phyloP scores from a whole-genome alignment of 64 coral and sea anemone species.

The Dendrophyllia cribrosa region DNA sequence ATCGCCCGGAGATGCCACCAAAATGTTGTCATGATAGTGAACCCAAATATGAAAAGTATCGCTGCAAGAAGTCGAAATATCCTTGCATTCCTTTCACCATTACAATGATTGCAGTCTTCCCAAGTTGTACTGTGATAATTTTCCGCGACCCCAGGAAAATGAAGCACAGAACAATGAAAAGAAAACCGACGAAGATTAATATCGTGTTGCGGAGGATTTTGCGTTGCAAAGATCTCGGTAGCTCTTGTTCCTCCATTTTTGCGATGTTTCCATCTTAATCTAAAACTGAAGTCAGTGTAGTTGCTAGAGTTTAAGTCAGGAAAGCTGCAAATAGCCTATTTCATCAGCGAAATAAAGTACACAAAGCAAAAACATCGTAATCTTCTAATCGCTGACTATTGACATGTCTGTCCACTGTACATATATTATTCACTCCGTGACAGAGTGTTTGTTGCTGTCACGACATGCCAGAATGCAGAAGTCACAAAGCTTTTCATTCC shows the following conservation, averaged over 20 bases:
- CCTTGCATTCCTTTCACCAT: not conserved
- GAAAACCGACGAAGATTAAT: conserved; percentile 15
- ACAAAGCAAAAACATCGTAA: not conserved
- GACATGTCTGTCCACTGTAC: not conserved
- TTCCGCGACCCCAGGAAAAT: conserved; percentile 37
- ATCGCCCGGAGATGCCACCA: conserved; percentile 11
- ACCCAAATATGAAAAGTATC: conserved; percentile 17
- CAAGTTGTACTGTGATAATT: not conserved
- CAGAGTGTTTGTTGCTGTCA: not conserved
- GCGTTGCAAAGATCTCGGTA: not conserved
- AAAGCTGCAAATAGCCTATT: not conserved
- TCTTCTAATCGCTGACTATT: not conserved
- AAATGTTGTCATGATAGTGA: conserved; percentile 3
- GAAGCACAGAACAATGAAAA: conserved; percentile 17
- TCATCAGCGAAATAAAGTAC: not conserved
- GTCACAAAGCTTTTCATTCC: too few relatives aligned
- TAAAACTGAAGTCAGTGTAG: too few relatives aligned
- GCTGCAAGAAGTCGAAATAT: conserved; percentile 12
- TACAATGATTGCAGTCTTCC: not conserved
- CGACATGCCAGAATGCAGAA: too few relatives aligned
- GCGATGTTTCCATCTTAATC: not conserved
- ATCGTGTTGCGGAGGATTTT: conserved; percentile 19
- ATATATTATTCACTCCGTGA: not conserved
- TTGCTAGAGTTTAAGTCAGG: not conserved
- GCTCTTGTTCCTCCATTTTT: not conserved